A percentile compares a stretch with the other conserved stretches of the same genome.
Conservation (phyloP, 2,888 invertebrate species). For the Ptychoptera albimana region DNA sequence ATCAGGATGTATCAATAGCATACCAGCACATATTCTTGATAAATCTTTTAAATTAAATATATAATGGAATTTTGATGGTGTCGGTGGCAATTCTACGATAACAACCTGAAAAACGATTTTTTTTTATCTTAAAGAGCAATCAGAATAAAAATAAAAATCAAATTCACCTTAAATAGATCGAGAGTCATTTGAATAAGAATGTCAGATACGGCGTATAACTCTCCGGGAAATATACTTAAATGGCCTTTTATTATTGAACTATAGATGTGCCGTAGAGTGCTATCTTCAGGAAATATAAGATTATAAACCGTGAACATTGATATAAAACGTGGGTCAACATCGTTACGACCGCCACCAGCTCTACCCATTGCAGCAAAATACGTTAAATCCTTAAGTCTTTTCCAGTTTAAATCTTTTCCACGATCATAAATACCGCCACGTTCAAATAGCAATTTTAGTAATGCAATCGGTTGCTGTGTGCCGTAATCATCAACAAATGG, state of each 20-base stretch:
- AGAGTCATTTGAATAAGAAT: slow-evolving; percentile 64
- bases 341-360: slow-evolving; percentile 79
- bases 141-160: neutral
- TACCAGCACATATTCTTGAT: slow-evolving; percentile 67
- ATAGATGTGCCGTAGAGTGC: slow-evolving; percentile 67
- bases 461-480: slow-evolving; percentile 85
- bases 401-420: slow-evolving; percentile 81
- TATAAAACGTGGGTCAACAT: slow-evolving; percentile 79
- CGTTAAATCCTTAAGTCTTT: slow-evolving; percentile 59
- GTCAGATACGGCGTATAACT: slow-evolving; percentile 45
- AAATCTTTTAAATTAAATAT: slow-evolving; percentile 86
- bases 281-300: slow-evolving; percentile 66
- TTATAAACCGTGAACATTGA: slow-evolving; percentile 82
- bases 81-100: slow-evolving; percentile 67
- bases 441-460: slow-evolving; percentile 81
- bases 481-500: slow-evolving; percentile 67
- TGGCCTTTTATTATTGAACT: slow-evolving; percentile 68
- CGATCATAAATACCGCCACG: slow-evolving; percentile 78
- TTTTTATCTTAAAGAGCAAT: neutral
- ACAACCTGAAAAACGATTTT: slow-evolving; percentile 36
- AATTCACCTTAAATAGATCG: slow-evolving; percentile 56
- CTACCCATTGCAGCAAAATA: slow-evolving; percentile 75
- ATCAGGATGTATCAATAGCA: slow-evolving; percentile 58
- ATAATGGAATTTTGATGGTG: slow-evolving; percentile 88
- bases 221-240: slow-evolving; percentile 47